Evolutionary conservation across 2,888 invertebrate species (phyloP), one percentile per base, ranked within the genome.

Genomic region (Orthosia gracilis): DNA sequence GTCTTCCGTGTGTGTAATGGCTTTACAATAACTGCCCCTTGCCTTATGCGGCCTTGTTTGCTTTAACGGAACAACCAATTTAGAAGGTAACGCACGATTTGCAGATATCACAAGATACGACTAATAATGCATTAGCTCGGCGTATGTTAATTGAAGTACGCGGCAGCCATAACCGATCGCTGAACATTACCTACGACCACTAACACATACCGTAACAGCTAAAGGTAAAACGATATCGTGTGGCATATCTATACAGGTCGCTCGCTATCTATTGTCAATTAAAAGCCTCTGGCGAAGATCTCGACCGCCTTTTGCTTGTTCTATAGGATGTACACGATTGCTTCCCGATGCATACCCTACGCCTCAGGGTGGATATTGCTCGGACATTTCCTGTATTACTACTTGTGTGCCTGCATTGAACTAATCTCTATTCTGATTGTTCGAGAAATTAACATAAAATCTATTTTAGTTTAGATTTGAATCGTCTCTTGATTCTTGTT

Each of bases 301-400:
- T 91, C 92, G 93, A 93, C 94, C 94, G 94, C 94, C 95, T 93
- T 94, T 94, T 94, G 92, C 95, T 94, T 95, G 94, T 95, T 93
- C 92, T 93, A 90, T 92, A 91, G 88, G 91, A 91, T 90, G 90
- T 90, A 92, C 92, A 92, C 91, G 92, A 94, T 94, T 94, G 94
- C 93, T 94, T 93, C 91, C 93, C 94, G 92, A 92, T 93, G 92
- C 92, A 93, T 91, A 92, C 92, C 91, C 90, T 91, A 86, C 89
- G 95, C 96, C 95, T 92, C 91, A 88, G 94, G 96, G 93, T 92
- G 90, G 91, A 93, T 94, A 92, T 92, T 87, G 92, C 91, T 92
- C 90, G 87, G 93, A 94, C 94, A 90, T 95, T 96, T 96, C 96
- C 96, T 96, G 95, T 94, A 95, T 95, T 93, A 92, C 92, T 89